Conservation (phyloP, 2,797 vertebrate species). For the Chaunax sp. region DNA sequence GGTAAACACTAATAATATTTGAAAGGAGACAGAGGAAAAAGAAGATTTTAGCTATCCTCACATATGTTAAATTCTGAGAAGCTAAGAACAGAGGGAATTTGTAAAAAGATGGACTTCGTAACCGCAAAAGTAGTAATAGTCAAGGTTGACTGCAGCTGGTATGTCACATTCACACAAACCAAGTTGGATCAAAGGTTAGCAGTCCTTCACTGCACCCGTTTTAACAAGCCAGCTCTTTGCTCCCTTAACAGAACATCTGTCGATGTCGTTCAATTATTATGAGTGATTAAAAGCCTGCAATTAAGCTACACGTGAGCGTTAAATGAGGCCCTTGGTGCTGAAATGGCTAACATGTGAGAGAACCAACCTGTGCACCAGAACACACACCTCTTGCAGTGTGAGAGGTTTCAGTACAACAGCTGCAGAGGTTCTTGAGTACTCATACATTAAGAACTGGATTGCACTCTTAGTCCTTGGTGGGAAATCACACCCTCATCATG, state of each 20-base stretch:
- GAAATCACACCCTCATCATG: not conserved
- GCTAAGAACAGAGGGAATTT: not conserved
- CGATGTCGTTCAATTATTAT: conserved; percentile 47
- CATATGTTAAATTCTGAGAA: not conserved
- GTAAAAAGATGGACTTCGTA: not conserved
- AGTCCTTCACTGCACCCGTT: conserved; percentile 24
- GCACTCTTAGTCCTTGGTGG: not conserved
- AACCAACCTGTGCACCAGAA: conserved; percentile 19
- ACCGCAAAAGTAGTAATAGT: not conserved
- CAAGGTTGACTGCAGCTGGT: conserved; percentile 30
- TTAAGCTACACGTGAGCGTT: conserved; percentile 42
- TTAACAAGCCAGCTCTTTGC: conserved; percentile 48
- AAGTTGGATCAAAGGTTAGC: conserved; percentile 47
- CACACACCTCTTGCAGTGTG: conserved; percentile 7
- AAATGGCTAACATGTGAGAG: conserved; percentile 26
- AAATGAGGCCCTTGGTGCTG: conserved; percentile 36
- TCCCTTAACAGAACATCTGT: conserved; percentile 64
- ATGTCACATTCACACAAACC: conserved; percentile 20
- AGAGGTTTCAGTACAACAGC: conserved; percentile 9
- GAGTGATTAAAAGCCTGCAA: conserved; percentile 69
- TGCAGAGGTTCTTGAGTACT: conserved; percentile 18
- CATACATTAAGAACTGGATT: conserved; percentile 8
- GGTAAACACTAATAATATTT: not conserved
- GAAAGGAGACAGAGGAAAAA: not conserved
- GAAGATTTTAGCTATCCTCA: not conserved